A percentile compares a stretch with the other conserved stretches of the same genome.
These are phyloP conservation scores for Dorcus hopei DNA, from an alignment of 2,888 invertebrate genomes.

Conservation along the genomic window DNA sequence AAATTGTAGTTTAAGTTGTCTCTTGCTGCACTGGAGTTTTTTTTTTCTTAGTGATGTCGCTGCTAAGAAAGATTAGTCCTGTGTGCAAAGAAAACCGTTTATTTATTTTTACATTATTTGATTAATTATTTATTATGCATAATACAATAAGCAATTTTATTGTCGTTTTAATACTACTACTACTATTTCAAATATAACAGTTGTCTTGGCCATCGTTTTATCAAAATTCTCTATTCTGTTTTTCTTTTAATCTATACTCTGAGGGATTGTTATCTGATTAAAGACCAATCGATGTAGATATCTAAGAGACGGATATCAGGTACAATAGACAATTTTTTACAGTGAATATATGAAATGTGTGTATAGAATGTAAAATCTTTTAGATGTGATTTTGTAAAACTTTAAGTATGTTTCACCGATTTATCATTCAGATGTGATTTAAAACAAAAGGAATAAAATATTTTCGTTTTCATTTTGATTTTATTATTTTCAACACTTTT, in stretches of 20 bases:
- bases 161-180: too few relatives aligned
- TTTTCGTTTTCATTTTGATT: constrained; percentile 27
- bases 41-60: too few relatives aligned
- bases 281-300: neutral
- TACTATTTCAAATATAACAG: too few relatives aligned
- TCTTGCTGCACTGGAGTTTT: too few relatives aligned
- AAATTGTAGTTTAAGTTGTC: neutral
- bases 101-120: too few relatives aligned
- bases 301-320: constrained; percentile 2
- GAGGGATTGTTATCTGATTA: neutral
- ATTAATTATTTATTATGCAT: too few relatives aligned
- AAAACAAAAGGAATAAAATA: constrained; percentile 31
- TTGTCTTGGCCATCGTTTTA: too few relatives aligned
- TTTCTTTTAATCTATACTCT: neutral
- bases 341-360: constrained; percentile 24
- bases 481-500: constrained; percentile 1
- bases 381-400: constrained; percentile 39
- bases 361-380: constrained; percentile 22
- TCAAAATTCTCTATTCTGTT: too few relatives aligned
- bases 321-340: constrained; percentile 24
- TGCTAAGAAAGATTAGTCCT: too few relatives aligned
- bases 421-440: constrained; percentile 44
- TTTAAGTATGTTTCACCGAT: constrained; percentile 39
- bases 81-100: too few relatives aligned
- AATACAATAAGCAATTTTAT: too few relatives aligned